phyloP scores from a whole-genome alignment of 2,888 invertebrate genomes.

The Herminia tarsipennalis region DNA sequence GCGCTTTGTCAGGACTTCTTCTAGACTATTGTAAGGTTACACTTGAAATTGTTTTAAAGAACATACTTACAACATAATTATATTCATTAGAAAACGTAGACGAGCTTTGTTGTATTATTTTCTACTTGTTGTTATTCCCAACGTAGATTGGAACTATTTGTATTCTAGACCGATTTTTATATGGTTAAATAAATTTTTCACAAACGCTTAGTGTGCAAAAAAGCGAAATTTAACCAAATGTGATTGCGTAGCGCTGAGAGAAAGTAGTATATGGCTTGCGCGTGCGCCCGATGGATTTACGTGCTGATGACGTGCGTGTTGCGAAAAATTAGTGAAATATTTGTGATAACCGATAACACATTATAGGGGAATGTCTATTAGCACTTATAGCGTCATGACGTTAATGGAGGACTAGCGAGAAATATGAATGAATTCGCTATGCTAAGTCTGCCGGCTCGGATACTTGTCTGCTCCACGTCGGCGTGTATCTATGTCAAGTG shows the following conservation, averaged over 20 bases:
- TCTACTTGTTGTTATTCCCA: slow-evolving; percentile 19
- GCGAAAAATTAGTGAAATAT: slow-evolving; percentile 61
- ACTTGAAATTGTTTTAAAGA: slow-evolving; percentile 28
- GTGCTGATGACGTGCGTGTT: slow-evolving; percentile 61
- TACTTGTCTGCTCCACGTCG: slow-evolving; percentile 18
- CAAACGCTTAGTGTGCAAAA: slow-evolving; percentile 55
- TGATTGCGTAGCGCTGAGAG: slow-evolving; percentile 65
- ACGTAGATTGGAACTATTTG: slow-evolving; percentile 12
- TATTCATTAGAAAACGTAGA: background rate
- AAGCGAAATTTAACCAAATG: slow-evolving; percentile 69
- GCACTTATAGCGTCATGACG: slow-evolving; percentile 28
- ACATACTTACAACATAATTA: slow-evolving; percentile 1
- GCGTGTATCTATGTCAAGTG: slow-evolving; percentile 34
- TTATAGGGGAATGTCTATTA: slow-evolving; percentile 48
- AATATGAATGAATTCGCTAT: slow-evolving; percentile 32
- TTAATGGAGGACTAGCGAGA: slow-evolving; percentile 25
- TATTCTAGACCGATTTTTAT: slow-evolving; percentile 22
- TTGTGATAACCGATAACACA: slow-evolving; percentile 43
- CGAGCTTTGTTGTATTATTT: slow-evolving; percentile 3
- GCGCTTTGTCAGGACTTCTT: slow-evolving; percentile 50
- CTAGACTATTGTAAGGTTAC: slow-evolving; percentile 30
- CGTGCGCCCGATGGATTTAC: slow-evolving; percentile 60
- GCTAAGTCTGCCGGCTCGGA: slow-evolving; percentile 16
- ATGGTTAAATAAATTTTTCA: slow-evolving; percentile 28
- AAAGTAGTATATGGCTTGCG: slow-evolving; percentile 65